Evolutionary conservation across 1,140 invertebrate species (phyloP).

Genomic region (Drosophila seguyi): DNA sequence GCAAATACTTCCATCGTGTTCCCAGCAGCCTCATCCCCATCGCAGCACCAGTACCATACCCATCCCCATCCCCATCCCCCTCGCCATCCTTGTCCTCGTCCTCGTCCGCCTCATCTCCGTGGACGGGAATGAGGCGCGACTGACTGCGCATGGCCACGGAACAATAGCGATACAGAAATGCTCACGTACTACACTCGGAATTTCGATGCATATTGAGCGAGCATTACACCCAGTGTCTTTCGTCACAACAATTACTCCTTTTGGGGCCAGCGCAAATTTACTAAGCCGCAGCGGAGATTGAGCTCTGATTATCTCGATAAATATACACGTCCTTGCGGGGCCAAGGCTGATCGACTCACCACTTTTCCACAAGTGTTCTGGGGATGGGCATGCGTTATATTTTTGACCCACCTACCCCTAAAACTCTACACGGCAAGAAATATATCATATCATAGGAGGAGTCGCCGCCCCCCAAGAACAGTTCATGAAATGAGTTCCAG

Average conservation of each 20-base stretch:
- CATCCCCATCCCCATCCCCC: background rate
- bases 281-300: constrained; percentile 1
- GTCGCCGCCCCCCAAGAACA: too few relatives aligned
- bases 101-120: constrained; percentile 19
- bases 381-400: constrained; percentile 37
- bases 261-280: background rate
- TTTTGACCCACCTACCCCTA: constrained; percentile 34
- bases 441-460: background rate
- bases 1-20: constrained; percentile 18
- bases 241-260: constrained; percentile 7
- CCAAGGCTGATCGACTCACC: constrained; percentile 17
- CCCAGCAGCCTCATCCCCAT: constrained; percentile 5
- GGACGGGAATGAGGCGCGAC: constrained; percentile 36
- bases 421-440: constrained; percentile 19
- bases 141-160: constrained; percentile 70
- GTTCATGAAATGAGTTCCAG: background rate
- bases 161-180: constrained; percentile 75
- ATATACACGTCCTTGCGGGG: constrained; percentile 10
- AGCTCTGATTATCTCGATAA: constrained; percentile 12
- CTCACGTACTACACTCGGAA: constrained; percentile 33
- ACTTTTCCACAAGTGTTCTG: constrained; percentile 30
- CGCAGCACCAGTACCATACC: too few relatives aligned
- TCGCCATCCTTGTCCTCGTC: background rate
- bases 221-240: constrained; percentile 17
- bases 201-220: constrained; percentile 30